A percentile compares a stretch with the other conserved stretches of the same genome.
Conservation (phyloP, 2,113 vertebrate species). For the Pluvianellus socialis region DNA sequence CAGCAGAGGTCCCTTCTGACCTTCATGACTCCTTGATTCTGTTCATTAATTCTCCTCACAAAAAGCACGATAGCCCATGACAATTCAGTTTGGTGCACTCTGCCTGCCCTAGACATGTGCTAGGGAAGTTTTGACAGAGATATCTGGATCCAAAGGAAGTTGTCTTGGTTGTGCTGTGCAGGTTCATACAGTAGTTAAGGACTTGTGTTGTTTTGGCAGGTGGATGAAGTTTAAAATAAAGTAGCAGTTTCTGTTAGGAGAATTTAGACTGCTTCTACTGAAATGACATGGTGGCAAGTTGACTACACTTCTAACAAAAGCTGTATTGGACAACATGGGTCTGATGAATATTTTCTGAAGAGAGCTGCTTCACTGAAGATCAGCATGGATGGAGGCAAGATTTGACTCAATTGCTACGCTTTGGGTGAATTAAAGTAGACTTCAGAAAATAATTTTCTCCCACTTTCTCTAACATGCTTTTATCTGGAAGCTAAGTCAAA, state of each 20-base stretch:
- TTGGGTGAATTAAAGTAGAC: not conserved
- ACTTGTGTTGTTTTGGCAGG: not conserved
- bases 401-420: not conserved
- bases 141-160: not conserved
- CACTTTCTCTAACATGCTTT: not conserved
- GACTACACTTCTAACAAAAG: not conserved
- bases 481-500: not conserved
- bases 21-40: not conserved
- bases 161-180: not conserved
- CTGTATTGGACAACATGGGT: not conserved
- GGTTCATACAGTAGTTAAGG: not conserved
- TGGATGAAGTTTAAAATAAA: not conserved
- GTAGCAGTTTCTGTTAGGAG: not conserved
- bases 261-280: not conserved
- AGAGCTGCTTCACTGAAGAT: not conserved
- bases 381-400: not conserved
- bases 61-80: not conserved
- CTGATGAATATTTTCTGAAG: not conserved
- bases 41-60: not conserved
- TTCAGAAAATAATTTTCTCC: not conserved
- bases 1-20: not conserved
- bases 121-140: not conserved
- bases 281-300: not conserved
- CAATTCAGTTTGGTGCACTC: not conserved
- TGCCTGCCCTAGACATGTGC: not conserved